A percentile compares a stretch with the other conserved stretches of the same genome.
Conservation (phyloP, 2,113 vertebrate genomes). For the Uria lomvia region DNA sequence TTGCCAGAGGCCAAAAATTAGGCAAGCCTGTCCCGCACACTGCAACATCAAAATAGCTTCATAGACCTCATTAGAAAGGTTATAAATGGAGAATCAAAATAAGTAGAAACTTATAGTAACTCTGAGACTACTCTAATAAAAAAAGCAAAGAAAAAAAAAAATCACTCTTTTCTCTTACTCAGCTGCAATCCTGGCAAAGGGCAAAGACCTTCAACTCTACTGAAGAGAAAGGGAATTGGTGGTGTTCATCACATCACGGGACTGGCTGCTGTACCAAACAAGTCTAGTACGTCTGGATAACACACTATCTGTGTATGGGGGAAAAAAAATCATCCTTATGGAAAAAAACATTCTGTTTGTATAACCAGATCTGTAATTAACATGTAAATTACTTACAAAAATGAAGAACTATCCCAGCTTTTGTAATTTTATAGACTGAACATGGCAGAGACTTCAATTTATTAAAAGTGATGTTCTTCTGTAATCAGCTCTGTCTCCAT, state of each 20-base stretch:
- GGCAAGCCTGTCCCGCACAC: not conserved
- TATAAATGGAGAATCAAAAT: not conserved
- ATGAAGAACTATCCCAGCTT: not conserved
- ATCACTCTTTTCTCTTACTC: not conserved
- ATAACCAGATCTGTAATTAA: constrained; percentile 1
- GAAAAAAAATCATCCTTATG: not conserved
- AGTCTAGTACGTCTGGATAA: not conserved
- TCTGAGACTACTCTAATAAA: not conserved
- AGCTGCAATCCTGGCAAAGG: not conserved
- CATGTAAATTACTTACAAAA: not conserved
- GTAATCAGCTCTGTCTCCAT: not conserved
- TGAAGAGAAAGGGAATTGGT: not conserved
- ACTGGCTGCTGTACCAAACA: not conserved
- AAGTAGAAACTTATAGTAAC: not conserved
- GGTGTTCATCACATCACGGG: not conserved
- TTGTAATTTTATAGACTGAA: constrained; percentile 5
- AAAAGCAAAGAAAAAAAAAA: not conserved
- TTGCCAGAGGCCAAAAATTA: not conserved
- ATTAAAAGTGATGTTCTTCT: not conserved
- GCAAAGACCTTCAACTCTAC: not conserved
- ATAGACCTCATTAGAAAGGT: not conserved
- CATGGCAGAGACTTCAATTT: not conserved
- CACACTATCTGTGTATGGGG: not conserved
- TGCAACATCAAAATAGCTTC: not conserved
- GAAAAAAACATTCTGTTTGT: not conserved